Percentiles rank a stretch among this genome's conserved stretches.
phyloP scores from a whole-genome alignment of 2,888 invertebrate genomes.

The Galerucella pusilla region DNA sequence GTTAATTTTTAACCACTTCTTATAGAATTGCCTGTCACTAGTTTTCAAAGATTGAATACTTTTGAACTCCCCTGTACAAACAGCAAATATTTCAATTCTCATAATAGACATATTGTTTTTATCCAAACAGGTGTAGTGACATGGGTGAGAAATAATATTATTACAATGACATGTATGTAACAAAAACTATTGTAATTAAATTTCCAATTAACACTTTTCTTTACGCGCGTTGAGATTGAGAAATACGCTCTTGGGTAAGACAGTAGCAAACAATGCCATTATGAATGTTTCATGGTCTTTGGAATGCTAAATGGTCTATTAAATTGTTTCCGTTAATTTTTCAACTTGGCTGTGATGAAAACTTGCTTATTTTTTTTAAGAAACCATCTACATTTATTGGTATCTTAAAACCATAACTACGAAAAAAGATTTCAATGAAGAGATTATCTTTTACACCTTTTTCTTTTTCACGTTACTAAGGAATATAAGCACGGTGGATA shows the following conservation, averaged over 20 bases:
- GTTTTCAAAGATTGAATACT: background rate
- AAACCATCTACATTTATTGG: too few relatives aligned
- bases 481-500: too few relatives aligned
- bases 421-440: too few relatives aligned
- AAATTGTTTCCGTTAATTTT: slow-evolving; percentile 35
- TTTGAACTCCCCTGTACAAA: background rate
- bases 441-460: too few relatives aligned
- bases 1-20: too few relatives aligned
- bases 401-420: too few relatives aligned
- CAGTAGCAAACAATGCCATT: slow-evolving; percentile 32
- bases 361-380: background rate
- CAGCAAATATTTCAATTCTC: background rate
- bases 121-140: background rate
- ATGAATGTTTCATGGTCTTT: slow-evolving; percentile 29
- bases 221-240: slow-evolving; percentile 13
- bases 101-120: background rate
- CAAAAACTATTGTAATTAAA: slow-evolving; percentile 5
- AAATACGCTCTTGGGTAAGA: slow-evolving; percentile 29
- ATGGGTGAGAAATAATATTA: background rate
- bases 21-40: too few relatives aligned
- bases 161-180: background rate
- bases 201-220: slow-evolving; percentile 27
- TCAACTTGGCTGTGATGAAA: slow-evolving; percentile 24
- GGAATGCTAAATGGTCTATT: slow-evolving; percentile 35
- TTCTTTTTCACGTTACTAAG: too few relatives aligned